These are phyloP conservation scores for Caenorhabditis tropicalis DNA, from an alignment of 1,140 invertebrate genomes.

Conservation along the genomic window DNA sequence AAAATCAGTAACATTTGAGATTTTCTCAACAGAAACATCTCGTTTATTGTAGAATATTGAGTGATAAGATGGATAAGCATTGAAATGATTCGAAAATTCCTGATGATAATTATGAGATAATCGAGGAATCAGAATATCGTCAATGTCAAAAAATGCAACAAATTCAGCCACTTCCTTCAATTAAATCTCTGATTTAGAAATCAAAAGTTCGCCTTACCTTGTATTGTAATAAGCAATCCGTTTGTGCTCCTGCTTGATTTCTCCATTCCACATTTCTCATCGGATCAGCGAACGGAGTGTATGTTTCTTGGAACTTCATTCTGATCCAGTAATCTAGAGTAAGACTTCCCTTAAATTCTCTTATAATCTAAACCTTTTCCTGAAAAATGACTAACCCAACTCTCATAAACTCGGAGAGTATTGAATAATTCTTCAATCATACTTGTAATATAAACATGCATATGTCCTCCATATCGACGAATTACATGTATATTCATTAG, in stretches of 20 bases:
- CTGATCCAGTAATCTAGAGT: slow-evolving; percentile 38
- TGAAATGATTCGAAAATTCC: slow-evolving; percentile 32
- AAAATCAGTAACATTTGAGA: neutral
- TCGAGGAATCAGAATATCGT: slow-evolving; percentile 46
- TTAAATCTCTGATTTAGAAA: neutral
- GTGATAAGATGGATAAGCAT: neutral
- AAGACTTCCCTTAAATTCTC: slow-evolving; percentile 11
- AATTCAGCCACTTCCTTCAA: slow-evolving; percentile 40
- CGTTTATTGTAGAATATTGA: slow-evolving; percentile 1
- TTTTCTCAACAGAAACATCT: neutral
- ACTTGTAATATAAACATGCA: slow-evolving; percentile 45
- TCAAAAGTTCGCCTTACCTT: neutral
- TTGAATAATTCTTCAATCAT: slow-evolving; percentile 25
- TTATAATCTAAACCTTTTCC: neutral
- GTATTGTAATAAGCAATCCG: slow-evolving; percentile 45
- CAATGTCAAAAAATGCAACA: slow-evolving; percentile 42
- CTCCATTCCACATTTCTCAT: slow-evolving; percentile 44
- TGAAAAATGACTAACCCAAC: neutral
- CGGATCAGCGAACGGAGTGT: neutral
- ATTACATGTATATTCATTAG: slow-evolving; percentile 29
- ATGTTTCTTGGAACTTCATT: neutral
- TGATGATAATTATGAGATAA: slow-evolving; percentile 24
- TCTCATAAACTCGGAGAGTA: slow-evolving; percentile 20
- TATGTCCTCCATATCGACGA: slow-evolving; percentile 35
- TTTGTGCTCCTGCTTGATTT: slow-evolving; percentile 48